Evolutionary conservation across 2,797 vertebrate species (phyloP).

Genomic region (Carapus acus): DNA sequence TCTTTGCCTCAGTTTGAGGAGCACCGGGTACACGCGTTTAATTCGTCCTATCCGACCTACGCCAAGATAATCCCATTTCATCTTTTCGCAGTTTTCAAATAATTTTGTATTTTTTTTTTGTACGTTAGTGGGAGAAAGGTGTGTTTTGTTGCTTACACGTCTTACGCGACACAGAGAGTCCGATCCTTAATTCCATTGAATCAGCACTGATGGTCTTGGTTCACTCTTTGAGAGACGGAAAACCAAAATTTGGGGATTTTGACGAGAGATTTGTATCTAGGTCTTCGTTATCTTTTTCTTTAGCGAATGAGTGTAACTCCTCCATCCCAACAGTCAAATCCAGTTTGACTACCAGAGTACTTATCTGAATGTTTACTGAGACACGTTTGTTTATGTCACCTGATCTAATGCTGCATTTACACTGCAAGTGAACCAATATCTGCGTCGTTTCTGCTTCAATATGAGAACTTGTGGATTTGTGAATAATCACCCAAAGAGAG

Average conservation of each 20-base stretch:
- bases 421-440: background rate
- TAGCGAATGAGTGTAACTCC: conserved; percentile 27
- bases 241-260: conserved; percentile 50
- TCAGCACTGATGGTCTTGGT: conserved; percentile 37
- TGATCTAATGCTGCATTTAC: conserved; percentile 14
- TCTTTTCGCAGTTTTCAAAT: too few species aligned
- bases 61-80: conserved; percentile 42
- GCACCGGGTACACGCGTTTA: conserved; percentile 40
- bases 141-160: conserved; percentile 41
- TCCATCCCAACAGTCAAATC: conserved; percentile 30
- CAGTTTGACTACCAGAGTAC: conserved; percentile 17
- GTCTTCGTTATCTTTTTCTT: conserved; percentile 41
- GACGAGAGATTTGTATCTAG: conserved; percentile 52
- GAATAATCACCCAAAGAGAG: too few species aligned
- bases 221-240: conserved; percentile 41
- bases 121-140: conserved; percentile 44
- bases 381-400: conserved; percentile 30
- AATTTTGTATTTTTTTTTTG: conserved; percentile 36
- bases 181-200: conserved; percentile 52
- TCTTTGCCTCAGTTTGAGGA: conserved; percentile 43
- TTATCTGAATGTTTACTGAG: conserved; percentile 47
- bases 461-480: too few species aligned
- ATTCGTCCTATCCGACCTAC: conserved; percentile 39
- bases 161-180: conserved; percentile 37
- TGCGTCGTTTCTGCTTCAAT: too few species aligned